Evolutionary conservation across 2,797 vertebrate species (phyloP), one percentile per base, ranked within the genome.

Genomic region (Uromys caudimaculatus): DNA sequence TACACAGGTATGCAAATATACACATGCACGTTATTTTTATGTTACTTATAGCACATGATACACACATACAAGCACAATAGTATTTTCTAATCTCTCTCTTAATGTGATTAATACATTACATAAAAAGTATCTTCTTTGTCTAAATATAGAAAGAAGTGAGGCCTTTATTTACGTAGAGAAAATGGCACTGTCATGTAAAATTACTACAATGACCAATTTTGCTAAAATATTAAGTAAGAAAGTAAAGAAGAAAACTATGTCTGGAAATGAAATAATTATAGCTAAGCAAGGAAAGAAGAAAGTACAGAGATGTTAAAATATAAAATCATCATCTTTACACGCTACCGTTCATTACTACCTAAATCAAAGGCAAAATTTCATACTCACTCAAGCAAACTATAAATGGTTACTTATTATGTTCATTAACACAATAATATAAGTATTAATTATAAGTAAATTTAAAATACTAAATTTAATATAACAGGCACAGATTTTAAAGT

Each of bases 241-340:
- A 82, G 10, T 32, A 89, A 94, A 82, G 27, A 90, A 92, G 3
- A 91, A 93, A 94, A 94, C 87, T 93, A 94, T 21, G 60, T 93
- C 69, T 21, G 12, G 29, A 94, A 96, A 96, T 13, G 52, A 96
- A 94, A 95, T 85, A 52, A 95, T 10, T 94, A 71, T 17, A 95
- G 54, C 54, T 89, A 10, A 92, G 27, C 27, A 78, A 2, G 76
- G 9, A 83, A 35, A 76, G 7, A 47, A 87, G 58, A 89, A 96
- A 86, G 29, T 44, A 6, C 7, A 89, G 13, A 86, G 19, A 93
- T 35, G n/a, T 50, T 91, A 32, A 92, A 92, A 92, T 60, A 24
- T 76, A 92, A 87, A 95, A 86, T 85, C 62, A 19, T 75, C 32
- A 90, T 81, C 8, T 84, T 58, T 79, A 82, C 76, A 44, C 0